phyloP scores from a whole-genome alignment of 2,113 vertebrate genomes.

The Atlantisia rogersi region DNA sequence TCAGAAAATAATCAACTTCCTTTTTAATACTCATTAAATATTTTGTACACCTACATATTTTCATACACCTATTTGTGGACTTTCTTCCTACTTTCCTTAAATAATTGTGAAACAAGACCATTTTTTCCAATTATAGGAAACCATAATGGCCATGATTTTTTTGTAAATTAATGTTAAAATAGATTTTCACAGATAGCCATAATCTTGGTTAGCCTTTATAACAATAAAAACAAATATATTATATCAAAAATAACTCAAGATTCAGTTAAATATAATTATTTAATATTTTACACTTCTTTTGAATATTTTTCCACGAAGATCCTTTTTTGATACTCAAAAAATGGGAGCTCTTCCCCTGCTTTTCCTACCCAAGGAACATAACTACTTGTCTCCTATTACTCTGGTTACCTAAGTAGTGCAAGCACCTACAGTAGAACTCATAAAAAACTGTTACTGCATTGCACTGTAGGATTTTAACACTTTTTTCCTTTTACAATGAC shows the following conservation, averaged over 20 bases:
- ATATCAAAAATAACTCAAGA: neutral
- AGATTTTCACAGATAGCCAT: neutral
- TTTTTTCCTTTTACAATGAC: neutral
- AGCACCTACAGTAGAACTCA: neutral
- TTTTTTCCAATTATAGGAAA: neutral
- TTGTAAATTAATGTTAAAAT: neutral
- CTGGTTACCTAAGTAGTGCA: neutral
- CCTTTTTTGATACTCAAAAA: neutral
- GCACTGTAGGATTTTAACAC: neutral
- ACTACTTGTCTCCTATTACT: neutral
- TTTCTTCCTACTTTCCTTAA: neutral
- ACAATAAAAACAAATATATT: neutral
- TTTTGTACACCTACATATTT: neutral
- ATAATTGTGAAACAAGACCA: accelerated
- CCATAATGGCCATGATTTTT: neutral
- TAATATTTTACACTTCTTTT: neutral
- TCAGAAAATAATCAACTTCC: neutral
- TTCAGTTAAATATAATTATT: neutral
- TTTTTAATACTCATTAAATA: neutral
- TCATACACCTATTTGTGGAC: neutral
- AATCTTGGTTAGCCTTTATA: neutral
- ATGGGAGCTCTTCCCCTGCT: neutral
- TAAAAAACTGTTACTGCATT: neutral
- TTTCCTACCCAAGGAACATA: neutral
- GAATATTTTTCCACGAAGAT: neutral